phyloP scores from a whole-genome alignment of 2,797 vertebrate species.

The Onychomys leucogaster region DNA sequence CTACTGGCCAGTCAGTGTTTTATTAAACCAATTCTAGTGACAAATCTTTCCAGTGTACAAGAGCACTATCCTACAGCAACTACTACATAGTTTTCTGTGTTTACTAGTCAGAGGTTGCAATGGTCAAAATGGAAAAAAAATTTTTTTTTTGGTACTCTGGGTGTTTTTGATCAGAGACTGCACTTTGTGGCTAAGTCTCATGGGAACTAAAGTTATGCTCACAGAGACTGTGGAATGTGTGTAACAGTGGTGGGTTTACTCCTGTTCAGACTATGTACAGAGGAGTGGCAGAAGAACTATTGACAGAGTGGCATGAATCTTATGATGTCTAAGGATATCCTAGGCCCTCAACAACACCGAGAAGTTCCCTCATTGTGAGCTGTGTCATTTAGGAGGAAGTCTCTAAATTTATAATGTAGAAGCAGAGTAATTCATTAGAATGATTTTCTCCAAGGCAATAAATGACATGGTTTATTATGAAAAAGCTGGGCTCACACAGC shows the following conservation, averaged over 20 bases:
- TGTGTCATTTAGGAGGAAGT: background rate
- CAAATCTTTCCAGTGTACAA: too few relatives aligned
- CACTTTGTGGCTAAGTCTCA: background rate
- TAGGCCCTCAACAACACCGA: background rate
- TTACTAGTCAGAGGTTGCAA: background rate
- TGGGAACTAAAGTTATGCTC: background rate
- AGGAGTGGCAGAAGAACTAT: background rate
- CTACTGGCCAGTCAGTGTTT: too few relatives aligned
- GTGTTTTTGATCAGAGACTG: background rate
- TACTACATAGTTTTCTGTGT: background rate
- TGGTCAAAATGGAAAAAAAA: background rate
- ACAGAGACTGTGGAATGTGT: background rate
- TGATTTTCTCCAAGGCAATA: background rate
- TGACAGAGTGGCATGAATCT: background rate
- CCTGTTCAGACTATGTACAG: conserved; percentile 1
- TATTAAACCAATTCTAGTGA: too few relatives aligned
- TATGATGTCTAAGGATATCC: background rate
- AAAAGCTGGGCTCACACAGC: background rate
- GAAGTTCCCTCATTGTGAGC: background rate
- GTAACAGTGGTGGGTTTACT: background rate
- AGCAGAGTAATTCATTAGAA: background rate
- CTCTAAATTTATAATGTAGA: background rate
- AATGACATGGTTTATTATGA: background rate
- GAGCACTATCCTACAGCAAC: too few relatives aligned
- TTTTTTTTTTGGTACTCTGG: background rate